Evolutionary conservation across 2,797 vertebrate genomes (phyloP).

Genomic region (Microctenopoma stevenorrisi): DNA sequence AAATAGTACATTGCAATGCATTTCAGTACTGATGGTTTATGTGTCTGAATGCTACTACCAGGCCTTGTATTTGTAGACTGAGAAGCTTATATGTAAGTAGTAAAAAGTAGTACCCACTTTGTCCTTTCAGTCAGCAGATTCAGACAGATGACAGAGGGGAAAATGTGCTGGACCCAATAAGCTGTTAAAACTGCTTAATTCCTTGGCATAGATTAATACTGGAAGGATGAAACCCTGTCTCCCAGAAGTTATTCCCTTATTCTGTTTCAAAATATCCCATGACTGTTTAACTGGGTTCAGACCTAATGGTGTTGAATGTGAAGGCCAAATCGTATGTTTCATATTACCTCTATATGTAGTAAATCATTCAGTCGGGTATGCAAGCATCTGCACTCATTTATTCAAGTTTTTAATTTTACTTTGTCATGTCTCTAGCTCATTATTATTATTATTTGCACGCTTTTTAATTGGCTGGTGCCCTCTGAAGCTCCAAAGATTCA

Average conservation of each 20-base stretch:
- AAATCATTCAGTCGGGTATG: constrained; percentile 16
- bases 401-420: not conserved
- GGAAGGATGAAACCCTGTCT: constrained; percentile 21
- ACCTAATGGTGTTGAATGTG: constrained; percentile 10
- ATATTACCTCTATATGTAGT: constrained; percentile 25
- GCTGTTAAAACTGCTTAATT: not conserved
- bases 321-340: constrained; percentile 54
- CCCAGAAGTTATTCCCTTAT: constrained; percentile 51
- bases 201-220: constrained; percentile 17
- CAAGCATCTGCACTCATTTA: constrained; percentile 1
- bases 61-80: too few species aligned
- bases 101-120: not conserved
- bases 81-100: not conserved
- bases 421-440: too few species aligned
- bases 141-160: not conserved
- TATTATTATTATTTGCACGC: too few species aligned
- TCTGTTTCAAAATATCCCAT: constrained; percentile 26
- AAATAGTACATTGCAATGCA: not conserved
- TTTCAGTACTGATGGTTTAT: not conserved
- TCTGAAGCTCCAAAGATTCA: too few species aligned
- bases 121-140: not conserved
- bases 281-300: constrained; percentile 22
- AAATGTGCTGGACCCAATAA: not conserved
- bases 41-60: not conserved
- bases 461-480: too few species aligned